Conservation (phyloP, 1,140 invertebrate genomes). For the Megathymus violae region DNA sequence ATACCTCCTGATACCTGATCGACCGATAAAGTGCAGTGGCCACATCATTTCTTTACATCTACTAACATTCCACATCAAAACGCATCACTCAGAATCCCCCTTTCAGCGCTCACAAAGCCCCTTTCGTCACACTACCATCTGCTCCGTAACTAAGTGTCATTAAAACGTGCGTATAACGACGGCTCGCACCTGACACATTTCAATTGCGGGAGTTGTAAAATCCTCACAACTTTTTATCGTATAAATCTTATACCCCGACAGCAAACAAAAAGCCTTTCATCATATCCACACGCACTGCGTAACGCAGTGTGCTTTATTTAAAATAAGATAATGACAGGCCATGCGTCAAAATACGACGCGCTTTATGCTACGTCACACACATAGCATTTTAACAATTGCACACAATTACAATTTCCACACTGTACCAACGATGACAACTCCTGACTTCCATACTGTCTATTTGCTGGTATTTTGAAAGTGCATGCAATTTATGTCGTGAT, state of each 20-base stretch:
- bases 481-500: no score
- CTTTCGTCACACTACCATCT: constrained; percentile 5
- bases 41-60: no score
- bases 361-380: neutral
- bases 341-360: constrained; percentile 9
- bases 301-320: constrained; percentile 14
- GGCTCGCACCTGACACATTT: constrained; percentile 26
- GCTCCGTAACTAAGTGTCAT: constrained; percentile 19
- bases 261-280: constrained; percentile 29
- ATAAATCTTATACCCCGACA: constrained; percentile 20
- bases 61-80: no score
- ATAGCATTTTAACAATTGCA: neutral
- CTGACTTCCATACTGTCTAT: no score
- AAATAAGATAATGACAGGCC: constrained; percentile 22
- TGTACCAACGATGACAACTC: no score
- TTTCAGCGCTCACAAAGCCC: constrained; percentile 1
- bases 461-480: no score
- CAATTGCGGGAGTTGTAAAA: constrained; percentile 6
- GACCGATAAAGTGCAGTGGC: no score
- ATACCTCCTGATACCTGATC: no score
- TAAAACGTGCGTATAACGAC: constrained; percentile 24
- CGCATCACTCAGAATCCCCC: neutral
- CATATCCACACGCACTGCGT: constrained; percentile 10
- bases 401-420: no score
- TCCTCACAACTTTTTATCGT: constrained; percentile 24